phyloP scores from a whole-genome alignment of 2,888 invertebrate genomes.

The Meteorus cinctellus region DNA sequence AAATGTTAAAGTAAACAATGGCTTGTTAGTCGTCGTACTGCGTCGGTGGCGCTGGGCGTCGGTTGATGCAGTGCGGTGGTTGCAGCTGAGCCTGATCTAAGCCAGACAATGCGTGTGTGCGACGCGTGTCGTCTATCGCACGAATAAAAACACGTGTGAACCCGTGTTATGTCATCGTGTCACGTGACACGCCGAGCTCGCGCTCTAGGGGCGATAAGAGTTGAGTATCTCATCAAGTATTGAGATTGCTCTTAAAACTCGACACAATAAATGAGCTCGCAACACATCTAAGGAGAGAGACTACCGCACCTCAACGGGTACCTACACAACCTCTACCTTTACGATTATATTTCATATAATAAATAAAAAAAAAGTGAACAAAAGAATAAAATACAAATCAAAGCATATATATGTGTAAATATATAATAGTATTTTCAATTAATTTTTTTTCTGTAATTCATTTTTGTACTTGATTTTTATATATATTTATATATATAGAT shows the following conservation, averaged over 20 bases:
- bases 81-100: conserved; percentile 63
- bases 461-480: not conserved
- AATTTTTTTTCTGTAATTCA: not conserved
- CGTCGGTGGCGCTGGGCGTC: conserved; percentile 72
- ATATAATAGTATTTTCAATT: not conserved
- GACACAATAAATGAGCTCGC: conserved; percentile 64
- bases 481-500: not conserved
- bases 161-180: conserved; percentile 61
- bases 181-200: conserved; percentile 45
- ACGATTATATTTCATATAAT: conserved; percentile 57
- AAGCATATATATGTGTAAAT: not conserved
- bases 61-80: conserved; percentile 73
- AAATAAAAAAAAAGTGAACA: conserved; percentile 14
- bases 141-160: conserved; percentile 53
- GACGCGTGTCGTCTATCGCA: conserved; percentile 55
- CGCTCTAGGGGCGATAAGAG: conserved; percentile 37
- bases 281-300: conserved; percentile 70
- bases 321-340: conserved; percentile 69
- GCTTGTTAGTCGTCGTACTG: conserved; percentile 72
- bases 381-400: not conserved
- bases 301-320: conserved; percentile 72
- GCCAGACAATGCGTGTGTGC: conserved; percentile 53
- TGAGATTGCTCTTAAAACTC: conserved; percentile 66
- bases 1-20: conserved; percentile 64
- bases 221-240: conserved; percentile 60